Evolutionary conservation across 1,140 invertebrate genomes (phyloP), one percentile per base, ranked within the genome.

Genomic region (Pseudomyrmex gracilis): DNA sequence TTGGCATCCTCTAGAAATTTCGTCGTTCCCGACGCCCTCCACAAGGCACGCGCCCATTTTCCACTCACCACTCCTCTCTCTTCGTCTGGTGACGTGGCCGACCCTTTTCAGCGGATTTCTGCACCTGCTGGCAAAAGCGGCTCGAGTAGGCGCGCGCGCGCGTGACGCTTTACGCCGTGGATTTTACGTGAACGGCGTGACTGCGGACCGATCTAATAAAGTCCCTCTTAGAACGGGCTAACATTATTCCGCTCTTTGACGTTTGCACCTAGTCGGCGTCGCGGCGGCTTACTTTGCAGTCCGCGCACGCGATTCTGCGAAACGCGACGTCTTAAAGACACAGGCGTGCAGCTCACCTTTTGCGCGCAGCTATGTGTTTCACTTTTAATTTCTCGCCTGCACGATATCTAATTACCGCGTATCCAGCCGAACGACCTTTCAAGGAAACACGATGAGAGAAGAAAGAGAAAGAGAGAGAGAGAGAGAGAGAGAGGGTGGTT

Each of bases 181-280:
- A 73, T 85, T 88, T 88, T 87, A 74, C 83, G 53, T 73, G 85
- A 71, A 87, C 82, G 83, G 80, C 67, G 83, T 82, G 66, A 85
- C 77, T 82, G 67, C 67, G 83, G 67, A 49, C 66, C 87, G 87
- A 89, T 89, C 87, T 85, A 89, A 89, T 88, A 89, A 89, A 89
- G 86, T 78, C 68, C 84, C 73, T 78, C 71, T 63, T 70, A 55
- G 83, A 68, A 60, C 63, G 71, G 76, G 68, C 68, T 87, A 89
- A 88, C 78, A 83, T 88, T 89, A 87, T 87, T 89, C 86, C 74
- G 71, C 78, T 78, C 87, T 89, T 89, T 89, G 87, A 89, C 86
- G 83, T 87, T 85, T 85, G 80, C 86, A 73, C 77, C 83, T 87
- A 82, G 74, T 82, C 85, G 64, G 57, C 76, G 73, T 82, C 73